phyloP scores from a whole-genome alignment of 2,797 vertebrate species.

The Catamblyrhynchus diadema region DNA sequence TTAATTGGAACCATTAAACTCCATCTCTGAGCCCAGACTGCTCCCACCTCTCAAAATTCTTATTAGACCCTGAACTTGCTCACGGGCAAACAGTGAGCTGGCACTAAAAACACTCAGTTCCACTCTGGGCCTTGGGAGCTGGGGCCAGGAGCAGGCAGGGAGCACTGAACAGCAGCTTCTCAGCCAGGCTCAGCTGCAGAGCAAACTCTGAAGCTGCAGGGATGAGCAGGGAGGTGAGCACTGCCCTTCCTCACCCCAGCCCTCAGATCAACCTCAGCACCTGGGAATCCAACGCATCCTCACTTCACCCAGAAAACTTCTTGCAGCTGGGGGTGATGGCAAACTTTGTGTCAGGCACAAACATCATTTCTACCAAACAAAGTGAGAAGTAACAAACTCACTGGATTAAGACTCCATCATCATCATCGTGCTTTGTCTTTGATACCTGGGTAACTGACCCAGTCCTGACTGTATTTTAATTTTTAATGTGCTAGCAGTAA shows the following conservation, averaged over 20 bases:
- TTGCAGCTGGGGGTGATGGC: background rate
- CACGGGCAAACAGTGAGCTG: background rate
- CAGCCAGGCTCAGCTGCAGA: background rate
- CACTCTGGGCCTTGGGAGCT: background rate
- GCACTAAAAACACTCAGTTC: background rate
- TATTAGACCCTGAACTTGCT: background rate
- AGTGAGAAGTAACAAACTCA: background rate
- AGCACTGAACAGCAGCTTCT: accelerated
- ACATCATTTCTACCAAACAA: background rate
- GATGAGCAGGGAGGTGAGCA: background rate
- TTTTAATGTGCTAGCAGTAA: slow-evolving; percentile 6
- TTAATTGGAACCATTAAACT: background rate
- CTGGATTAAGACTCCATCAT: background rate
- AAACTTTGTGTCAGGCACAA: background rate
- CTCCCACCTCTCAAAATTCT: background rate
- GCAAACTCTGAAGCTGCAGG: background rate
- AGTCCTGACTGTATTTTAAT: background rate
- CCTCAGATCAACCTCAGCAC: background rate
- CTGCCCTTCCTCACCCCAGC: background rate
- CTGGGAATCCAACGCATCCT: background rate
- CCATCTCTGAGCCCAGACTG: background rate
- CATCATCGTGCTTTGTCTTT: background rate
- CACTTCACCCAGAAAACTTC: background rate
- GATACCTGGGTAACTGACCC: background rate
- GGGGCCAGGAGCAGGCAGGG: background rate